Percentiles rank a stretch among this genome's conserved stretches.
phyloP scores from a whole-genome alignment of 2,797 vertebrate genomes.

The Sebastes minor region DNA sequence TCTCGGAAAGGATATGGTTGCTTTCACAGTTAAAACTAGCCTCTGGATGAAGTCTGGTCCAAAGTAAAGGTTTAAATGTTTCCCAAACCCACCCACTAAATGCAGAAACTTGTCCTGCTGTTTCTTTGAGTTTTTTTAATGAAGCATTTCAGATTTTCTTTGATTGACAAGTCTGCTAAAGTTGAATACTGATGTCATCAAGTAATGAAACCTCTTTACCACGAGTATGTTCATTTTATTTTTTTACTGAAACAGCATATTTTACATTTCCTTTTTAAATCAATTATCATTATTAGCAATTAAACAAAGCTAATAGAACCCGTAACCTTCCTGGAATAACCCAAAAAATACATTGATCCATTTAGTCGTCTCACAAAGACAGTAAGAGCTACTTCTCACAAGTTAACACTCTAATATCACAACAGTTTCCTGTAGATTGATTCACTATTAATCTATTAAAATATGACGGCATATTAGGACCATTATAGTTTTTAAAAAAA shows the following conservation, averaged over 20 bases:
- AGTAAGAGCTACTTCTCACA: neutral
- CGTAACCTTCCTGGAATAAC: too few species aligned
- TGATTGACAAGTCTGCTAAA: too few species aligned
- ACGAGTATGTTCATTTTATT: neutral
- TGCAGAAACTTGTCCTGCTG: neutral
- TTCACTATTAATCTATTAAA: neutral
- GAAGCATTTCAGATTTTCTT: neutral
- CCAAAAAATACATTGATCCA: neutral
- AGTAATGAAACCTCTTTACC: neutral
- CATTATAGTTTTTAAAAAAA: neutral
- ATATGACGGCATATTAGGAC: neutral
- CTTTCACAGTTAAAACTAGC: neutral
- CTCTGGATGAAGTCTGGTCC: neutral
- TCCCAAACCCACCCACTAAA: neutral
- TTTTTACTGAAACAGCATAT: neutral
- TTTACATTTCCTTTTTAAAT: neutral
- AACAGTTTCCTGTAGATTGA: neutral
- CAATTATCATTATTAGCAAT: neutral
- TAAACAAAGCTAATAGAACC: too few species aligned
- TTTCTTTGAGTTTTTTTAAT: neutral
- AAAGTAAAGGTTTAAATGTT: neutral
- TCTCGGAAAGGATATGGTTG: neutral
- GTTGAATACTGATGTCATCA: too few species aligned
- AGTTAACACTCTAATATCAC: neutral
- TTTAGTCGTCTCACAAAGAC: neutral